Conservation (phyloP, 2,797 vertebrate species). For the Threskiornis aethiopicus region DNA sequence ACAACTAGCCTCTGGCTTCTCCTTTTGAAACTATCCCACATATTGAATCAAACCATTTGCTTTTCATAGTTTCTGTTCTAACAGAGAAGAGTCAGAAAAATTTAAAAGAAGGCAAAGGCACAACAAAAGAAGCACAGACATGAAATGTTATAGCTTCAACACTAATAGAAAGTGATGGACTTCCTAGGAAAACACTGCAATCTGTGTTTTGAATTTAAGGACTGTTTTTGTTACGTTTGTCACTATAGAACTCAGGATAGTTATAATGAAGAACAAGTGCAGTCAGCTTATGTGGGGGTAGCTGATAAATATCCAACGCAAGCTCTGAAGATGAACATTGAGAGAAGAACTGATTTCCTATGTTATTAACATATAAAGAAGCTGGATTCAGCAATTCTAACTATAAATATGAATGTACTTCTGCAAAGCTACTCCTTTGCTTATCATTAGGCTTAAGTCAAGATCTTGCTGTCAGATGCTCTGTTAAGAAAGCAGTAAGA, state of each 20-base stretch:
- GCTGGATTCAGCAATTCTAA: not conserved
- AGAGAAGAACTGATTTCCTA: not conserved
- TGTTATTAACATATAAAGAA: not conserved
- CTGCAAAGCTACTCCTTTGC: not conserved
- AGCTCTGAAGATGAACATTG: not conserved
- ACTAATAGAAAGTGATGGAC: not conserved
- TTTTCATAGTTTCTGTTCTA: conserved; percentile 22
- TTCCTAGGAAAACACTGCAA: not conserved
- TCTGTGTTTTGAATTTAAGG: not conserved
- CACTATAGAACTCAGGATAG: not conserved
- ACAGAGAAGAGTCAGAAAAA: not conserved
- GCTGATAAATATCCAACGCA: not conserved
- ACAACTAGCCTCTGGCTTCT: not conserved
- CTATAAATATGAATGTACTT: not conserved
- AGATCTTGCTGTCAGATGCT: not conserved
- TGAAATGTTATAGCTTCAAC: not conserved
- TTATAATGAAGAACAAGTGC: not conserved
- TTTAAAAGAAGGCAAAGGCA: not conserved
- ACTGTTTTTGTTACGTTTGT: not conserved
- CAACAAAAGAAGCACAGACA: not conserved
- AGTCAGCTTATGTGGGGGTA: not conserved
- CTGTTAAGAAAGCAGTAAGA: not conserved
- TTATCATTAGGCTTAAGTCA: not conserved
- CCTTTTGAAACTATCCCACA: not conserved
- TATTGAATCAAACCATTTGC: not conserved